These are phyloP conservation scores for Torymus aiolomorphi DNA, from an alignment of 2,888 invertebrate species.

Conservation along the genomic window DNA sequence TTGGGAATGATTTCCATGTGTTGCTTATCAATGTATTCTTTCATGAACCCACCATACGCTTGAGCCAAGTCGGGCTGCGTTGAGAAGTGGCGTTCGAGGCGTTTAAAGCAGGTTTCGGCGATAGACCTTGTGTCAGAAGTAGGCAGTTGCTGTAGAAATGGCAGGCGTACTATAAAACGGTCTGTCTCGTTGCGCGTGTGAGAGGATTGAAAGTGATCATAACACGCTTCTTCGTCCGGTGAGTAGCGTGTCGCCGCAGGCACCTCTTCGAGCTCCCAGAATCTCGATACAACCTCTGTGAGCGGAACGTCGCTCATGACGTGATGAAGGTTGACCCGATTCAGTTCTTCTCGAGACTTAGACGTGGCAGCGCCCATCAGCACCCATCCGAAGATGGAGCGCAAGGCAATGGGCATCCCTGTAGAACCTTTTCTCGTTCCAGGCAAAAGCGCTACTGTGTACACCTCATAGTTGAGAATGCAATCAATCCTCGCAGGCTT, in stretches of 20 bases:
- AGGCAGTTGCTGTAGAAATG: too few species aligned
- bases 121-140: too few species aligned
- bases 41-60: neutral
- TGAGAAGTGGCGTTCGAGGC: neutral
- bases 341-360: neutral
- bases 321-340: neutral
- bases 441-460: neutral
- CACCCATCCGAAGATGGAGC: neutral
- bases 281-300: neutral
- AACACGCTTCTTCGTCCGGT: neutral
- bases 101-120: neutral
- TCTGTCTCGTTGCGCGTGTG: neutral
- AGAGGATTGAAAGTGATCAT: neutral
- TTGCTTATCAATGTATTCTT: neutral
- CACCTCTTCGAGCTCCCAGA: slow-evolving; percentile 24
- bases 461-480: neutral
- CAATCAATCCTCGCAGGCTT: neutral
- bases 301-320: neutral
- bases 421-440: neutral
- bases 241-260: neutral
- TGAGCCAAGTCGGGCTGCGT: neutral
- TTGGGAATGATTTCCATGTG: neutral
- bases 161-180: slow-evolving; percentile 19
- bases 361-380: neutral
- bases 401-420: neutral